Evolutionary conservation across 2,888 invertebrate genomes (phyloP), one percentile per base, ranked within the genome.

Genomic region (Meganola albula): DNA sequence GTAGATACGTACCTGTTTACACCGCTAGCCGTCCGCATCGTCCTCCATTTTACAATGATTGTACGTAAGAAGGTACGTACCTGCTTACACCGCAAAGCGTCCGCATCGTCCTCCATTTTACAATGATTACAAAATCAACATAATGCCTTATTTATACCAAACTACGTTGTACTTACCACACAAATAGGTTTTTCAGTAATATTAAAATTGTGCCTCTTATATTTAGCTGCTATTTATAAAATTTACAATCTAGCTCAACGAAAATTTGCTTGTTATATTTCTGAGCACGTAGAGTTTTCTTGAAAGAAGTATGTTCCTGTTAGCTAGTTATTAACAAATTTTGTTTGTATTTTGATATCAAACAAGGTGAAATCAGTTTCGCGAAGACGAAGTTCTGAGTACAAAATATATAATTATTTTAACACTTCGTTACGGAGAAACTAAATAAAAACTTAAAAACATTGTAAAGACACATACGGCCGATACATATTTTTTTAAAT

Each of bases 91-190:
- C 31, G 31, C 34, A 32, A 34, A 36, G 40, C 47, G 27, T 34
- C 38, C 41, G 33, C 37, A 35, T 38, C 53, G 49, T 53, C 49
- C 41, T 53, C 32, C 46, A 41, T 37, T 40, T 40, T 44, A 53
- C 40, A 40, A 41, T 47, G 48, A 42, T 24, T 44, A 42, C 34
- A 21, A 24, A 18, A 13, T 12, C 37, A 10, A 16, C 29, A 33
- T 47, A 13, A 47, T 27, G 37, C 28, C 29, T 10, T 47, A 40
- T 40, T 48, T 40, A 28, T 42, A 42, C 36, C 41, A 29, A 40
- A 37, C 40, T 37, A 50, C 36, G 40, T 40, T 44, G 43, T 40
- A 16, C 16, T 16, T 4, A 22, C 38, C 14, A 37, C 30, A 32
- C 28, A 23, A 34, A 28, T 29, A 34, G 26, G 30, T 42, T 43